Evolutionary conservation across 2,113 vertebrate species (phyloP).

Genomic region (Tylochromis polylepis): DNA sequence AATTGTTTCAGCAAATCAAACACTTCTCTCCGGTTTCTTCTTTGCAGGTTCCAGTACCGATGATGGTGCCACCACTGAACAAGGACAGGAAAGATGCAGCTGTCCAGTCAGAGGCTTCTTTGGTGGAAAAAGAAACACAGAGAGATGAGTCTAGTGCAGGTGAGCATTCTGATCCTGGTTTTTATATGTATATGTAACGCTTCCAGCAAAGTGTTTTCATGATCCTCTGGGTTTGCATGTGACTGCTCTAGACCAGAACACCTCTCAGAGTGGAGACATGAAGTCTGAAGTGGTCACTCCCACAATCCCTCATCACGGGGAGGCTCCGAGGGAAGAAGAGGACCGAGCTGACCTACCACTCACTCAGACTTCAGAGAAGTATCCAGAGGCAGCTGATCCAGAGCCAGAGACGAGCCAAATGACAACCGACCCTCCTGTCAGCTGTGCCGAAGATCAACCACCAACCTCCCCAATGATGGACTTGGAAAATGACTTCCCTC

Average conservation of each 20-base stretch:
- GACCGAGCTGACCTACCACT: neutral
- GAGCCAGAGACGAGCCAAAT: conserved; percentile 63
- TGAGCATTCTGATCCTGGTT: conserved; percentile 24
- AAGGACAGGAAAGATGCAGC: conserved; percentile 76
- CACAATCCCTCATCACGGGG: conserved; percentile 78
- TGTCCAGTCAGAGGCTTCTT: conserved; percentile 41
- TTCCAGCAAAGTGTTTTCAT: neutral
- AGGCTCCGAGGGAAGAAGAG: neutral
- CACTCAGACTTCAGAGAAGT: neutral
- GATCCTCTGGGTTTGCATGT: neutral
- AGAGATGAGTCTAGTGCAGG: conserved; percentile 79
- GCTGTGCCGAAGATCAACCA: conserved; percentile 11
- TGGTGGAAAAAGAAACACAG: conserved; percentile 72
- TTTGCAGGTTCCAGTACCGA: conserved; percentile 85
- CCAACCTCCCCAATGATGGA: conserved; percentile 79
- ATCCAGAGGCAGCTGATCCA: conserved; percentile 69
- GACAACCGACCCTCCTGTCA: conserved; percentile 38
- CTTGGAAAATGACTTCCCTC: conserved; percentile 86
- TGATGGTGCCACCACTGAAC: conserved; percentile 78
- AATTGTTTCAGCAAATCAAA: neutral
- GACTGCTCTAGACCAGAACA: conserved; percentile 76
- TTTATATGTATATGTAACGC: neutral
- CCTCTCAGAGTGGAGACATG: conserved; percentile 77
- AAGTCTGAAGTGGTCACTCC: conserved; percentile 80
- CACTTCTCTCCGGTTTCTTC: neutral